Conservation (phyloP, 1,140 invertebrate genomes). For the Coenobita brevimanus region DNA sequence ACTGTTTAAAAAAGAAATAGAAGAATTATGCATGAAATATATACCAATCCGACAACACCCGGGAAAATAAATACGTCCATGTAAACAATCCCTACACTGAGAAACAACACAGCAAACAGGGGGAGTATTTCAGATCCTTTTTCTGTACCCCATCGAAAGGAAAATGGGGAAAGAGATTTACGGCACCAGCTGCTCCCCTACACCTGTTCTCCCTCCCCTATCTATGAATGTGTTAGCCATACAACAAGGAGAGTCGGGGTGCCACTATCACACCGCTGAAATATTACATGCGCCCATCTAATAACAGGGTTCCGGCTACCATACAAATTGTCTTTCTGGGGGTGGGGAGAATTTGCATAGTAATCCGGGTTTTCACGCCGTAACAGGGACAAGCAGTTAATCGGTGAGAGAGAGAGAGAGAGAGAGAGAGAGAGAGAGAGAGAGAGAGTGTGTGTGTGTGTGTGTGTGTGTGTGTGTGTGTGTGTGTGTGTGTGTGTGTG, state of each 20-base stretch:
- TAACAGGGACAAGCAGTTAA: slow-evolving; percentile 23
- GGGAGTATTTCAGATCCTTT: too few relatives aligned
- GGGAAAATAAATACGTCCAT: too few relatives aligned
- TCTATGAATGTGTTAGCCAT: slow-evolving; percentile 7
- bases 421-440: background rate
- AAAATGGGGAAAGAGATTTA: too few relatives aligned
- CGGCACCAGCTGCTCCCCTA: background rate
- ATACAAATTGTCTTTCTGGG: slow-evolving; percentile 31
- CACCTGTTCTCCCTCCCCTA: background rate
- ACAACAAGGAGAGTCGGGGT: background rate
- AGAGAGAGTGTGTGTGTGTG: background rate
- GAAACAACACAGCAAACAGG: too few relatives aligned
- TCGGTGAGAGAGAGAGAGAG: background rate
- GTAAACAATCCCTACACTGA: too few relatives aligned
- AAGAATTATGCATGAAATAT: too few relatives aligned
- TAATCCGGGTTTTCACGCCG: background rate
- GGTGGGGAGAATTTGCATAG: slow-evolving; percentile 19
- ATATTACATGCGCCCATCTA: background rate
- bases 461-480: slow-evolving; percentile 9
- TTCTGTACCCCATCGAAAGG: too few relatives aligned
- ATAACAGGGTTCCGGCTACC: background rate
- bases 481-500: background rate
- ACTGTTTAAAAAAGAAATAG: too few relatives aligned
- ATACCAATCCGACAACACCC: too few relatives aligned
- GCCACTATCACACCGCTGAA: background rate